These are phyloP conservation scores for Melieria crassipennis DNA, from an alignment of 2,888 invertebrate genomes.

Conservation along the genomic window DNA sequence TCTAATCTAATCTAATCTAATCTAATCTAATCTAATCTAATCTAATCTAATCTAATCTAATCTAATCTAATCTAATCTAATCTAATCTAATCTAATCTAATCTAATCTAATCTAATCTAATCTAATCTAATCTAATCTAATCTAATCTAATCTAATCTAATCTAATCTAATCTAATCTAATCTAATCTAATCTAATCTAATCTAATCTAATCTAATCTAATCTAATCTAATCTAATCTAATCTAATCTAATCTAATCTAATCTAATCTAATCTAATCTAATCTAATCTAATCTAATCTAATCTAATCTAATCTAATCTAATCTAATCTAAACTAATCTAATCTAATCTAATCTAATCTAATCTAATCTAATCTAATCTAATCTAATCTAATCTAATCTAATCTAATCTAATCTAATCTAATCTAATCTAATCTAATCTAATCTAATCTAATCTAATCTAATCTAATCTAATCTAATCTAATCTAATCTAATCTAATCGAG, in stretches of 20 bases:
- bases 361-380: constrained; percentile 12
- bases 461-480: constrained; percentile 4
- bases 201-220: constrained; percentile 12
- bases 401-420: constrained; percentile 4
- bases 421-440: constrained; percentile 4
- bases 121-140: no score
- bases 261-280: background rate
- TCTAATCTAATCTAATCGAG: background rate
- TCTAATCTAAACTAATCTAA: constrained; percentile 11
- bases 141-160: no score
- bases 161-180: no score
- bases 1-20: no score
- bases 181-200: constrained; percentile 12
- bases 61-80: no score
- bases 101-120: no score
- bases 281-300: constrained; percentile 10
- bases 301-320: constrained; percentile 12
- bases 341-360: constrained; percentile 12
- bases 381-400: constrained; percentile 8
- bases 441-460: constrained; percentile 4
- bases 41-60: no score
- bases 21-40: no score
- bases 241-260: background rate
- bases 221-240: constrained; percentile 7
- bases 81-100: no score